Evolutionary conservation across 2,888 invertebrate species (phyloP).

Genomic region (Drosophila hamatofila): DNA sequence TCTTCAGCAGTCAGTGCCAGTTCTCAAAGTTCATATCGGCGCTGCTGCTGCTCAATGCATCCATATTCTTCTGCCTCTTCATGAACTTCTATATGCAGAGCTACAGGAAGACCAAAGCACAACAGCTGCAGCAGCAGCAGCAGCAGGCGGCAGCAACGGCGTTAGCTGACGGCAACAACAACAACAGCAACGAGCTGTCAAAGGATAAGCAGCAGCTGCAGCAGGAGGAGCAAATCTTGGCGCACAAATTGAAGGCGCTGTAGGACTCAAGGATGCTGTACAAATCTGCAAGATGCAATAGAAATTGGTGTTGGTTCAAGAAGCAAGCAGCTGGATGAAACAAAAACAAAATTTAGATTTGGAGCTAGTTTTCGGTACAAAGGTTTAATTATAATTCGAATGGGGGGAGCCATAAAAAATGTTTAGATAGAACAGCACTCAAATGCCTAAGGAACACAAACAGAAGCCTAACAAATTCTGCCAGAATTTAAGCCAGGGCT

Average conservation of each 20-base stretch:
- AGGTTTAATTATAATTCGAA: conserved; percentile 65
- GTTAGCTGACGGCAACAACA: conserved; percentile 65
- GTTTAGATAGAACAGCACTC: conserved; percentile 38
- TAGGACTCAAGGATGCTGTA: conserved; percentile 50
- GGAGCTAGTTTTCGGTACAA: conserved; percentile 74
- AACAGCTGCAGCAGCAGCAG: conserved; percentile 36
- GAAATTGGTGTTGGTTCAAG: conserved; percentile 72
- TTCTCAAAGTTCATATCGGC: conserved; percentile 88
- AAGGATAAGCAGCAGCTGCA: conserved; percentile 24
- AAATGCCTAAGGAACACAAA: conserved; percentile 5
- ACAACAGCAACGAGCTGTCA: conserved; percentile 48
- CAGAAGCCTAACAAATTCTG: conserved; percentile 26
- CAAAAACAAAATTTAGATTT: conserved; percentile 24
- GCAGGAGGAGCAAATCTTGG: conserved; percentile 24
- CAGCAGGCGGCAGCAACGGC: conserved; percentile 30
- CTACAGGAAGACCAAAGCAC: conserved; percentile 87
- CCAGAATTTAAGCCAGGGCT: conserved; percentile 30
- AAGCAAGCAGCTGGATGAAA: conserved; percentile 41
- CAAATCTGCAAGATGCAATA: conserved; percentile 47
- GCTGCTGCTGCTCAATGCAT: conserved; percentile 91
- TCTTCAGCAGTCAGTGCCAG: conserved; percentile 84
- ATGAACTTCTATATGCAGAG: conserved; percentile 95
- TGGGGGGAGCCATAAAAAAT: conserved; percentile 67
- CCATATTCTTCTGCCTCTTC: conserved; percentile 96
- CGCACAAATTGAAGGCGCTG: conserved; percentile 73